Conservation (phyloP, 2,113 vertebrate genomes). For the Eulemur rufifrons region DNA sequence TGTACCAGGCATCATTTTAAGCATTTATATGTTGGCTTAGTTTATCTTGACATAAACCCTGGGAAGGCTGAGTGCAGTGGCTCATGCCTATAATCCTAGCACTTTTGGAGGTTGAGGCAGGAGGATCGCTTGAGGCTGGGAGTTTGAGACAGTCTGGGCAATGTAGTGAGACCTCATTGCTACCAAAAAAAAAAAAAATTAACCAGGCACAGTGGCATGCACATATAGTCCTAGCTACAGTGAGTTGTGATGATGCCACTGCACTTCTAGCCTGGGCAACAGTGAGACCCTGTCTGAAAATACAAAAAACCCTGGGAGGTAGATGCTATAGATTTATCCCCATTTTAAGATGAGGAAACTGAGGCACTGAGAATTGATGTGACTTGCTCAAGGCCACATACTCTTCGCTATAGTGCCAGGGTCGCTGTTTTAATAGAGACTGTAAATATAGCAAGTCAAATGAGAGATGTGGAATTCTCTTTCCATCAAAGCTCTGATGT, state of each 20-base stretch:
- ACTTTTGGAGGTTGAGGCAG: neutral
- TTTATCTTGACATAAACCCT: neutral
- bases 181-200: neutral
- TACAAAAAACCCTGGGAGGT: no score
- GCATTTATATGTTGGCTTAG: neutral
- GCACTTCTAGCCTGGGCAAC: neutral
- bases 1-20: neutral
- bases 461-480: neutral
- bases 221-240: neutral
- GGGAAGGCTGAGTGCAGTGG: neutral
- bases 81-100: neutral
- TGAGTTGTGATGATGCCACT: neutral
- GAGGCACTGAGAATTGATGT: neutral
- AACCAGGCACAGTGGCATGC: neutral
- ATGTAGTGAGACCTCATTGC: neutral
- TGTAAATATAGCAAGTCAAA: neutral
- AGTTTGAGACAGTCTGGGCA: neutral
- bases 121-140: neutral
- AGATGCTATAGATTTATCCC: no score
- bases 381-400: neutral
- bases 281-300: neutral
- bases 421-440: neutral
- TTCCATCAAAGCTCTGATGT: neutral
- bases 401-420: no score
- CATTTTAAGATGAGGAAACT: neutral